These are phyloP conservation scores for Coccyzus lansbergi DNA, from an alignment of 2,797 vertebrate genomes.

Conservation along the genomic window DNA sequence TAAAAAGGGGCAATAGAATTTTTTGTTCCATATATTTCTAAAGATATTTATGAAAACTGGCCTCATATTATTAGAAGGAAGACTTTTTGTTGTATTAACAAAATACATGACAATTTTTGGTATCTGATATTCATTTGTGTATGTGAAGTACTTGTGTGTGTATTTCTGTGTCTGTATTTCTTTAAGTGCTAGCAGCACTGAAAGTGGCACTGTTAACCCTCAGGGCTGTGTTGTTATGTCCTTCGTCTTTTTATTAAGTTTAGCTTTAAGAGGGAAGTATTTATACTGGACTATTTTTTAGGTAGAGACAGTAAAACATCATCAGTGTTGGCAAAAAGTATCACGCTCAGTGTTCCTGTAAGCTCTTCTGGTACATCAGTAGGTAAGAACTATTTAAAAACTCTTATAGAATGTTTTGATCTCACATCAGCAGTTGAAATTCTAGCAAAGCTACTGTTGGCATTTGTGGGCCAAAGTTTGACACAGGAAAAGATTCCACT, in stretches of 20 bases:
- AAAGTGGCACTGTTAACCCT: background rate
- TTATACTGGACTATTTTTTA: constrained; percentile 72
- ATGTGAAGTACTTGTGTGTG: background rate
- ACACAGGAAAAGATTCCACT: background rate
- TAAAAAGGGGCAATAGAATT: background rate
- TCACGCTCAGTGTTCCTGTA: constrained; percentile 84
- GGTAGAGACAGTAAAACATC: constrained; percentile 89
- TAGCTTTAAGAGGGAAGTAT: background rate
- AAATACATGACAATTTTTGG: background rate
- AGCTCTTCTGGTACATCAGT: constrained; percentile 74
- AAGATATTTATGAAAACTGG: background rate
- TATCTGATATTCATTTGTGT: background rate
- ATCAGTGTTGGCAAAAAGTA: constrained; percentile 81
- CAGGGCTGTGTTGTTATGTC: background rate
- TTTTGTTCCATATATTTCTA: background rate
- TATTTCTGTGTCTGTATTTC: too few relatives aligned
- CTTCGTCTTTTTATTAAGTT: background rate
- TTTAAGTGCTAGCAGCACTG: background rate
- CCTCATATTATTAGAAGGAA: background rate
- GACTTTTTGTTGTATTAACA: background rate
- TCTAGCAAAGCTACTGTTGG: background rate
- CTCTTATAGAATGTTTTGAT: background rate
- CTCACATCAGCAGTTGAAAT: background rate
- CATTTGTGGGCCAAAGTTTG: background rate
- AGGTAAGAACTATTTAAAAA: constrained; percentile 69